Evolutionary conservation across 2,797 vertebrate genomes (phyloP), one percentile per base, ranked within the genome.

Genomic region (Alectoris magna): DNA sequence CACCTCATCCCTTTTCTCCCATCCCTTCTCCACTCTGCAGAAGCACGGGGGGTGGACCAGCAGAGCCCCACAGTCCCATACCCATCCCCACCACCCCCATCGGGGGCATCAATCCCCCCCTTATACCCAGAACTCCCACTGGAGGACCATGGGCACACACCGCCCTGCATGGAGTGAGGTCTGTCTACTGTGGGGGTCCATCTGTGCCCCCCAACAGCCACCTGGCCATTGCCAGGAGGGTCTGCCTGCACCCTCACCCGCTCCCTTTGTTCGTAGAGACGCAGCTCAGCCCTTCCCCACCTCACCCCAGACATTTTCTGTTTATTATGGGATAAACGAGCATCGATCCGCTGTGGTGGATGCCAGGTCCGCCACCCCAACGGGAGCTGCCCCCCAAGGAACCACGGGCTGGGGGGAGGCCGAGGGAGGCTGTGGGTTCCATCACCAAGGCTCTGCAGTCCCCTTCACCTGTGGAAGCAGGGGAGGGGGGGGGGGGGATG

Each of bases 101-200:
- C 62, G 16, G 36, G 41, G 36, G 48, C 75, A 44, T 14, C 1
- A n/a, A 11, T 21, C 34, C 46, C 38, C 13, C 14, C 15, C 18
- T 41, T 26, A 6, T 23, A 8, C 22, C 41, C 2, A 1, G 21
- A 43, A 15, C 43, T 76, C 17, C 71, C n/a, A 66, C 34, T 2
- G 11, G 6, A 60, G 53, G 46, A 48, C 1, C 1, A 34, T 21
- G 44, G 34, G 11, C 2, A 14, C 14, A 4, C 2, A 0, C 29
- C 36, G 27, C 51, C 36, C 22, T 0, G 29, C 41, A 19, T 58
- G 48, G 34, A 27, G 5, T 1, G 8, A 53, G 55, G 24, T 43
- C 60, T 18, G 8, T 19, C 9, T 3, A 39, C 5, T 5, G 31
- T 22, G 36, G 71, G 36, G 26, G 24, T 8, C 63, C 3, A 1